These are phyloP conservation scores for Pentamera pediparva DNA, from an alignment of 53 echinoderm and acorn worm genomes.

Conservation along the genomic window DNA sequence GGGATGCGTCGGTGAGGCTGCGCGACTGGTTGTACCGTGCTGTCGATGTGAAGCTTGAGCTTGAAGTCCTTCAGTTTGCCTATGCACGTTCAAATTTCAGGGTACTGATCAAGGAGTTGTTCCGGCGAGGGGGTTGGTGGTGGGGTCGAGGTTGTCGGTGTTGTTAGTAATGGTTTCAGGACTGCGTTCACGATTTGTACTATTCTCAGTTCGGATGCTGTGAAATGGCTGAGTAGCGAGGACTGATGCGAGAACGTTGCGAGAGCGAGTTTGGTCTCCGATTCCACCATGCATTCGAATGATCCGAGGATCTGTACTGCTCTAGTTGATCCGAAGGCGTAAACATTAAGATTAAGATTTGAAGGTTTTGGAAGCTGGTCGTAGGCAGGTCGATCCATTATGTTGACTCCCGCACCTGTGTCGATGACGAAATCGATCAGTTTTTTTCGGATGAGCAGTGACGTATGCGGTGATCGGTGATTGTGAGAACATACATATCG, in stretches of 20 bases:
- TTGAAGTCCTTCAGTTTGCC: conserved; percentile 16
- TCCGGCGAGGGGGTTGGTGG: background rate
- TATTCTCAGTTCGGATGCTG: background rate
- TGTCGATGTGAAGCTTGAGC: conserved; percentile 23
- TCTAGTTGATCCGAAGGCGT: background rate
- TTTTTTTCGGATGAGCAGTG: background rate
- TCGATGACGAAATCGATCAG: background rate
- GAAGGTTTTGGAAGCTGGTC: background rate
- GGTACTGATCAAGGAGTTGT: background rate
- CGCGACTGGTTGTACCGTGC: conserved; percentile 26
- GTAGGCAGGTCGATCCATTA: background rate
- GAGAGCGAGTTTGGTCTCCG: background rate
- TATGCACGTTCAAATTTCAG: conserved; percentile 11
- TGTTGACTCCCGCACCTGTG: too few relatives aligned
- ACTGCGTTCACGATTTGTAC: background rate
- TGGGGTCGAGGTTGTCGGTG: background rate
- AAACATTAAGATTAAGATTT: background rate
- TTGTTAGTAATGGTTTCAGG: background rate
- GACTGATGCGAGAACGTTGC: background rate
- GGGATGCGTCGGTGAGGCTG: conserved; percentile 26
- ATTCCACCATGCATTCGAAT: background rate
- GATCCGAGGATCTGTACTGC: background rate
- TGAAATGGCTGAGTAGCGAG: background rate
- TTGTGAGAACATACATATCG: background rate
- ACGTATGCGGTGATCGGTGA: background rate